These are phyloP conservation scores for Sebastes matsubarae DNA, from an alignment of 2,797 vertebrate genomes.

Conservation along the genomic window DNA sequence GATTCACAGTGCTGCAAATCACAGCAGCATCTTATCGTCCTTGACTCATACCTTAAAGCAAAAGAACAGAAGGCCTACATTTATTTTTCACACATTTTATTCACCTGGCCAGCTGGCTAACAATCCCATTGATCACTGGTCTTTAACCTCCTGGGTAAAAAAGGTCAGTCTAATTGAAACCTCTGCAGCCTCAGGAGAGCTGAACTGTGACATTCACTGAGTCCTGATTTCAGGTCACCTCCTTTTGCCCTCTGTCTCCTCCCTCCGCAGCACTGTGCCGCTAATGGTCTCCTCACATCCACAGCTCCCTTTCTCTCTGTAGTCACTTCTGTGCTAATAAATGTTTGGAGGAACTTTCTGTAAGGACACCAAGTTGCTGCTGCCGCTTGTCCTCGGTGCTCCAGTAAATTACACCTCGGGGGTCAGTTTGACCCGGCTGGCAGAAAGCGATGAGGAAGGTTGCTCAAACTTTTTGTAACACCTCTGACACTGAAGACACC, in stretches of 20 bases:
- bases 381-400: slow-evolving; percentile 18
- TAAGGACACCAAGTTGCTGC: slow-evolving; percentile 35
- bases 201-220: slow-evolving; percentile 45
- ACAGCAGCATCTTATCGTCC: slow-evolving; percentile 11
- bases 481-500: background rate
- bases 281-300: slow-evolving; percentile 58
- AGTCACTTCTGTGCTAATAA: slow-evolving; percentile 36
- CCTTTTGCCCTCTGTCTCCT: slow-evolving; percentile 24
- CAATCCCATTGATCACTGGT: slow-evolving; percentile 26
- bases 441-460: slow-evolving; percentile 9
- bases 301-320: slow-evolving; percentile 4
- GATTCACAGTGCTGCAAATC: slow-evolving; percentile 11
- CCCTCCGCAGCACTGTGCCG: background rate
- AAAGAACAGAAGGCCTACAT: background rate
- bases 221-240: slow-evolving; percentile 35
- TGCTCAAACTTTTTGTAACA: background rate
- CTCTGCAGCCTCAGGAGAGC: slow-evolving; percentile 43
- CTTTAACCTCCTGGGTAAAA: slow-evolving; percentile 41
- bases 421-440: slow-evolving; percentile 21
- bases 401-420: slow-evolving; percentile 24
- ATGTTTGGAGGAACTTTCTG: slow-evolving; percentile 28
- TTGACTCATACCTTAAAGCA: slow-evolving; percentile 17
- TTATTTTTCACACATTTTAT: background rate
- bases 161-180: slow-evolving; percentile 66
- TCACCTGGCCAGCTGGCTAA: slow-evolving; percentile 10